Base-by-base conservation (phyloP, 2,113 vertebrate species). In the Podarcis raffonei region DNA sequence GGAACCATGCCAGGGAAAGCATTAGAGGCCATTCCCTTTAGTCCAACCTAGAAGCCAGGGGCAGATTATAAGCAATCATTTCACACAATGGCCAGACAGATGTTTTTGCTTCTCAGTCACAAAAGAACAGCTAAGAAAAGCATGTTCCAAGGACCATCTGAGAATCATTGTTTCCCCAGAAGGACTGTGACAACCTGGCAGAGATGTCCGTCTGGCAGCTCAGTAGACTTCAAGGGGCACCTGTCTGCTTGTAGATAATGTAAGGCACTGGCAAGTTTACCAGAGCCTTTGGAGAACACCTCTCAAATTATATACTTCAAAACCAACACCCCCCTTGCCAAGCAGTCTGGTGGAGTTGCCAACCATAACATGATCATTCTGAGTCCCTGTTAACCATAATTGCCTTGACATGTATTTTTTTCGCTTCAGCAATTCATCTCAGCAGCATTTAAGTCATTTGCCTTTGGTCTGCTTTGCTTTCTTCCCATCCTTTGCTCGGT, bases 281-380 rank as follows among this genome's bases (percentile, higher is more conserved):
- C 22, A 0, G 22, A 76, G 75, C 30, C 85, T 86, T 84, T 69
- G 20, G 65, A 75, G 72, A 39, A 4, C 30, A 71, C 84, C 83
- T 87, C 86, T 91, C n/a, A 85, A 91, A 81, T 87, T 88, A 3
- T 88, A 3, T 5, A 83, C 86, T 87, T 35, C 91, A 90, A 68
- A 92, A 90, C 82, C 87, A 91, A 79, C 89, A 86, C 65, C 59
- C 85, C 76, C 75, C 48, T 53, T 88, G 89, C 87, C 91, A 91
- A 90, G 81, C 2, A 39, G 59, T 4, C 82, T 86, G 84, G 71
- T 86, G 85, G 68, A 13, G 48, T 87, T 91, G 78, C 89, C 89
- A 94, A 48, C n/a, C 75, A 83, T 48, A 84, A 90, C 65, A 1
- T 0, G 81, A 72, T 91, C 92, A 92, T 87, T 89, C 62, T 27